Base-by-base conservation (phyloP, 2,113 vertebrate species). In the Plestiodon gilberti region DNA sequence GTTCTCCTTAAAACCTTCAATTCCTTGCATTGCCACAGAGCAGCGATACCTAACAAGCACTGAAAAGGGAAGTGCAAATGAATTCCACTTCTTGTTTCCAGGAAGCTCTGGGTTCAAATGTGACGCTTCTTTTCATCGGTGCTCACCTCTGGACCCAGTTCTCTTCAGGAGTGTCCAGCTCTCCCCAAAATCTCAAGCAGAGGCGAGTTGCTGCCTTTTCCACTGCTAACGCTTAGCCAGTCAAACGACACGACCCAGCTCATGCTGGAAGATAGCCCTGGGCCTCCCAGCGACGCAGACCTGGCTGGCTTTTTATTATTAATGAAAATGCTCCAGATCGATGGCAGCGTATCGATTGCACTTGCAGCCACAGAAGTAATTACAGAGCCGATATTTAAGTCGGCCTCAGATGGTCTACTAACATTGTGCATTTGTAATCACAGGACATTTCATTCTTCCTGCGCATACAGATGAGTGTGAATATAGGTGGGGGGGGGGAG, bases 281-380 rank as follows among this genome's bases (percentile, higher is more conserved):
- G 0, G 3, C 84, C 94, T 90, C 91, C 94, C 93, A 94, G 94
- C 80, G 86, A 94, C 95, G 94, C 93, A 91, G 91, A 91, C 94
- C 79, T 0, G 65, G 93, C 91, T 93, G 52, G 84, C 93, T 85
- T 96, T 57, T 81, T 93, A 95, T 93, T 96, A 96, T 96, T 95
- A 95, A 96, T 92, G 93, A 95, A 94, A 94, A 95, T 91, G 88
- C 91, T 92, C 86, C 90, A 89, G 93, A 96, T 93, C 93, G 90
- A 93, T 89, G 83, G 89, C 85, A 89, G 93, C 92, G 90, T 94
- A 89, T 91, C 86, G 93, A 90, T 93, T 92, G 92, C 89, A 91
- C 91, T 94, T 94, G 94, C 95, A 96, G 95, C 95, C 95, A 94
- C 89, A 91, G 90, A 79, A 87, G 90, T 90, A 96, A 96, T 96